Evolutionary conservation across 2,888 invertebrate species (phyloP), one percentile per base, ranked within the genome.

Genomic region (Chrysolina oricalcia): DNA sequence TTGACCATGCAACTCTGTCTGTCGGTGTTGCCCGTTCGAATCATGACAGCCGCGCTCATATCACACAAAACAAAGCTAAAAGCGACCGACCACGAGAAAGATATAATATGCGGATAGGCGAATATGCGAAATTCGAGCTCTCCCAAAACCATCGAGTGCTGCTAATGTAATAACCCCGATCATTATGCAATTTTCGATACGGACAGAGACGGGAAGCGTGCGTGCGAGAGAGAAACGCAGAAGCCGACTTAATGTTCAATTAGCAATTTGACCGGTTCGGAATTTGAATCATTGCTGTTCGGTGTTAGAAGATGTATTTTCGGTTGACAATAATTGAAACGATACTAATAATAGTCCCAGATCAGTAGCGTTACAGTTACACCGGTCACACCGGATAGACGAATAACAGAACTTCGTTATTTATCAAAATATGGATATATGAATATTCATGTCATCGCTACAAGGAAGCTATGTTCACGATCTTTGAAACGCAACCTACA

Each of bases 1-100:
- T 83, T 82, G 82, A 79, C 77, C 80, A 80, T 76, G 76, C 73
- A 76, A 79, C 71, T 72, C 70, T 78, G 73, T 77, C 50, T 50
- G 50, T 69, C 63, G 69, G 56, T 75, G 69, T 68, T 74, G 72
- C 77, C 72, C 77, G 75, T 80, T 76, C 66, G 75, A 74, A 76
- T 72, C 76, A 74, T 79, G 79, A 79, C 77, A 75, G 69, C 75
- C 72, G 69, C 69, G 75, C 69, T 72, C 73, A 76, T 78, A 77
- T 78, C 77, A 76, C 66, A 73, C 65, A 64, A 68, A 75, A 75
- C 75, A 75, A 75, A 75, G 75, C 72, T 65, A 72, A 75, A 75
- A 75, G 75, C 72, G 69, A 72, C 67, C 64, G 53, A 72, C 68
- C 68, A 69, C 72, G 68, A 68, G 53, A 67, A 75, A 65, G 72